Evolutionary conservation across 2,113 vertebrate species (phyloP).

Genomic region (Manacus vitellinus): DNA sequence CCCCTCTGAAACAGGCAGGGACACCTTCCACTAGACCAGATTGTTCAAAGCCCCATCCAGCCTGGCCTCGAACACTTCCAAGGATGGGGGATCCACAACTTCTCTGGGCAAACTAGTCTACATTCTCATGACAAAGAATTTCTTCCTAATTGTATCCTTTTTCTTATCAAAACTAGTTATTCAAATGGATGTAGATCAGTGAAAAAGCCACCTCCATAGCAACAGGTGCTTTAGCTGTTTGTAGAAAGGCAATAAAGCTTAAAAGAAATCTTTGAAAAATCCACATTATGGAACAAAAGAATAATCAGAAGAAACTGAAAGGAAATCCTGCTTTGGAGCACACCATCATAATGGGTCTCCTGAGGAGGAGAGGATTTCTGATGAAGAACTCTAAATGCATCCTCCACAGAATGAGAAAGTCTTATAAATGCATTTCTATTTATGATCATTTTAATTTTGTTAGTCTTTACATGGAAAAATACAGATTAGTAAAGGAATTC

Average conservation of each 20-base stretch:
- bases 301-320: constrained; percentile 13
- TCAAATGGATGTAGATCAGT: constrained; percentile 2
- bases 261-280: constrained; percentile 23
- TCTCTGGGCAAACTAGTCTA: not conserved
- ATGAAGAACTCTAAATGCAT: not conserved
- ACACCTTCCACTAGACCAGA: not conserved
- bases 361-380: not conserved
- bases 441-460: not conserved
- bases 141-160: not conserved
- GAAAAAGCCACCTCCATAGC: constrained; percentile 4
- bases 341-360: not conserved
- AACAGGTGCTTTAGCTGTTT: not conserved
- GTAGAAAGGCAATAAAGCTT: constrained; percentile 16
- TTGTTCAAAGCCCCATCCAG: not conserved
- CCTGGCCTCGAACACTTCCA: not conserved
- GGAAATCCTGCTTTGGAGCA: not conserved
- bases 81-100: not conserved
- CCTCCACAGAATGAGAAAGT: not conserved
- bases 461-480: not conserved
- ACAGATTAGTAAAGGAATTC: not conserved
- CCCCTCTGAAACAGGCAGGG: not conserved
- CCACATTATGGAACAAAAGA: not conserved
- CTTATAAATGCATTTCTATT: not conserved
- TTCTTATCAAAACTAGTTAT: not conserved
- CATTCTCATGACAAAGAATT: not conserved